These are phyloP conservation scores for Gymnothorax reevesii DNA, from an alignment of 2,797 vertebrate species.

Conservation along the genomic window DNA sequence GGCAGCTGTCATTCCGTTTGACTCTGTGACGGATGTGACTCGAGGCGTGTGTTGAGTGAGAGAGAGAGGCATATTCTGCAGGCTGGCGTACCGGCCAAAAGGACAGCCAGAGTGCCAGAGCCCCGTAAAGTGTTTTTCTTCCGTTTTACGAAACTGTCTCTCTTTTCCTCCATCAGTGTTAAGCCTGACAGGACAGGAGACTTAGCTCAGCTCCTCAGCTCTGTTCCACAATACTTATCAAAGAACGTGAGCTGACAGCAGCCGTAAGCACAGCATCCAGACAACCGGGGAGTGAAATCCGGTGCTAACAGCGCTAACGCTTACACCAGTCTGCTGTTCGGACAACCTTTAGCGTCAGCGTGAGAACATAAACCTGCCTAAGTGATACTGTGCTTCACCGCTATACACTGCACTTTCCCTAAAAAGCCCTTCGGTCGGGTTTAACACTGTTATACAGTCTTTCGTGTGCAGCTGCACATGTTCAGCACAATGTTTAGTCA, in stretches of 20 bases:
- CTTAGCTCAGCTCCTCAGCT: neutral
- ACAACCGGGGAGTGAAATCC: neutral
- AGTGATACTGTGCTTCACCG: neutral
- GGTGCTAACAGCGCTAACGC: neutral
- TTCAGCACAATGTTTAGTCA: neutral
- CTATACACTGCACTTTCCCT: neutral
- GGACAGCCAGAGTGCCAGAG: neutral
- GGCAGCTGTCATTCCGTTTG: neutral
- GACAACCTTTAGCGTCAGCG: neutral
- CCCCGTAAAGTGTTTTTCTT: neutral
- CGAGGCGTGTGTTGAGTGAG: neutral
- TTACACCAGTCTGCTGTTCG: neutral
- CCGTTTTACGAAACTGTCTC: neutral
- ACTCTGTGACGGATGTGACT: neutral
- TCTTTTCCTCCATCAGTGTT: neutral
- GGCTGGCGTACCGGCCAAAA: neutral
- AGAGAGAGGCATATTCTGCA: neutral
- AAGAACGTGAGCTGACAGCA: neutral
- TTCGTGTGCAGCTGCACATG: neutral
- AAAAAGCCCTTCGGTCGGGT: neutral
- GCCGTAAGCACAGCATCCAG: neutral
- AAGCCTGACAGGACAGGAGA: neutral
- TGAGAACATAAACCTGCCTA: neutral
- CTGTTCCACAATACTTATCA: neutral
- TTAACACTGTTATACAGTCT: neutral